A percentile compares a stretch with the other conserved stretches of the same genome.
These are phyloP conservation scores for Pocillopora damicornis DNA, from an alignment of 64 coral and sea anemone genomes.

Conservation along the genomic window DNA sequence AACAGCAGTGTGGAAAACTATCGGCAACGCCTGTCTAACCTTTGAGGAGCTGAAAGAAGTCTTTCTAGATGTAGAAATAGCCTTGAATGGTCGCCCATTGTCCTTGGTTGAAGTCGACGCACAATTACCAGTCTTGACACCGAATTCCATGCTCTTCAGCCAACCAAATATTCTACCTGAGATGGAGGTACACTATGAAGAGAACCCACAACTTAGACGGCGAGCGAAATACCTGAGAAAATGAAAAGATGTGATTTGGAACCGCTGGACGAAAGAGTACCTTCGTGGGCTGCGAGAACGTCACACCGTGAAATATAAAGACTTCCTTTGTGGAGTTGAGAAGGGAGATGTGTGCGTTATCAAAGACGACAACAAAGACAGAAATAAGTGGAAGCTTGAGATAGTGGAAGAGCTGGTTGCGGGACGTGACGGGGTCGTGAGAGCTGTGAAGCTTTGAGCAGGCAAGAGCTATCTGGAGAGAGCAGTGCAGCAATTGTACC, in stretches of 20 bases:
- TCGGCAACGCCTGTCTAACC: neutral
- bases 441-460: neutral
- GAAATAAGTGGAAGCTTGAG: constrained; percentile 5
- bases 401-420: neutral
- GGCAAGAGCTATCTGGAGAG: no score
- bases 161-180: constrained; percentile 5
- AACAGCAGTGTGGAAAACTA: constrained; percentile 11
- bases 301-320: constrained; percentile 17
- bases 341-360: constrained; percentile 21
- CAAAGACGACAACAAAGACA: constrained; percentile 20
- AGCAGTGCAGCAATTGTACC: no score
- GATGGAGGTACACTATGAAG: neutral
- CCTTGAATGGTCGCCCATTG: constrained; percentile 35
- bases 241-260: constrained; percentile 36
- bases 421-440: constrained; percentile 2
- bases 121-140: constrained; percentile 28
- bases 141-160: constrained; percentile 4
- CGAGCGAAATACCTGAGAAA: constrained; percentile 13
- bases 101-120: constrained; percentile 25
- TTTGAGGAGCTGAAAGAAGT: constrained; percentile 18
- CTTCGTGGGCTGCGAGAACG: constrained; percentile 7
- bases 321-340: neutral
- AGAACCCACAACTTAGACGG: neutral
- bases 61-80: constrained; percentile 11
- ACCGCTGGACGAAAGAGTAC: constrained; percentile 33